These are phyloP conservation scores for Stegostoma tigrinum DNA, from an alignment of 2,113 vertebrate genomes.

Conservation along the genomic window DNA sequence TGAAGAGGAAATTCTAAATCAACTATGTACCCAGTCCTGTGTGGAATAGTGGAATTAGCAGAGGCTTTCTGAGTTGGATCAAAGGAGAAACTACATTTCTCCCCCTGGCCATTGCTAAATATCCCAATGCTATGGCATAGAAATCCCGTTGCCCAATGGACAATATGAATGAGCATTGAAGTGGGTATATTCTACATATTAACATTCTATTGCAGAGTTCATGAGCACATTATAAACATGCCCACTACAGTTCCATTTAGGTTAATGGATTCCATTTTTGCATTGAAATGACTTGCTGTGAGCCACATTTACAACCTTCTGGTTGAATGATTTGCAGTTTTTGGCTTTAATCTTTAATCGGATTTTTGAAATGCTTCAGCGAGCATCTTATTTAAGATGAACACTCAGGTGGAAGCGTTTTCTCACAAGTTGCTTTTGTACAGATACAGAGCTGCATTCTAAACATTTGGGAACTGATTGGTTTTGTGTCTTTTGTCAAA, in stretches of 20 bases:
- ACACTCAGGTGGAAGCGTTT: neutral
- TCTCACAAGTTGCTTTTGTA: neutral
- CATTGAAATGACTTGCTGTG: neutral
- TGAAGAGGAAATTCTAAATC: neutral
- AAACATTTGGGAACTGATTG: neutral
- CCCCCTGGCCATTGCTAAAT: neutral
- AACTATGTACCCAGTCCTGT: neutral
- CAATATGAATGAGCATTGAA: neutral
- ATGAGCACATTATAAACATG: neutral
- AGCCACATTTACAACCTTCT: neutral
- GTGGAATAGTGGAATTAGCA: neutral
- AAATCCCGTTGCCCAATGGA: neutral
- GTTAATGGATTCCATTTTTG: neutral
- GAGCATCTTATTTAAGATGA: neutral
- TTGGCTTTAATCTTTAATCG: neutral
- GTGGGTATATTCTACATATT: neutral
- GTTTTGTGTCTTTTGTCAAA: neutral
- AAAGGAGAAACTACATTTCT: neutral
- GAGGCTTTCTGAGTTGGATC: neutral
- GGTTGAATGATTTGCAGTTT: neutral
- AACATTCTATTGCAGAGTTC: neutral
- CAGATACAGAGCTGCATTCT: neutral
- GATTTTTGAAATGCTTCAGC: neutral
- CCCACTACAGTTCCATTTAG: neutral
- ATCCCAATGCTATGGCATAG: neutral